These are phyloP conservation scores for Genyomyrus donnyi DNA, from an alignment of 2,113 vertebrate genomes.

Conservation along the genomic window DNA sequence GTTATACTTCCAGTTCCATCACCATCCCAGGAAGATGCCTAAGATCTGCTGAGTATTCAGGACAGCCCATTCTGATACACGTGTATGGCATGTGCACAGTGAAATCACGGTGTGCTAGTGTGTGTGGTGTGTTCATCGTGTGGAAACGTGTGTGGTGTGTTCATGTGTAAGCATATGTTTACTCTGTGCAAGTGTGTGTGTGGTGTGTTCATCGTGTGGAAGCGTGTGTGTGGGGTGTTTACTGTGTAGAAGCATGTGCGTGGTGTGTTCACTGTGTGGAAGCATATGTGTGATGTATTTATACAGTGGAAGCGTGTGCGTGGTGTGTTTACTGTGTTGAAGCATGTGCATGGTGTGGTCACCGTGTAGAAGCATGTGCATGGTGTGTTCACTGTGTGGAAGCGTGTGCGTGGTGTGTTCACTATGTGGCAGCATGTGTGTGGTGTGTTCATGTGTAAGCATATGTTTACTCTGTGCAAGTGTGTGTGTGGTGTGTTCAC, in stretches of 20 bases:
- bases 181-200: neutral
- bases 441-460: too few relatives aligned
- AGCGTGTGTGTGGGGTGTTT: neutral
- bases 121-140: neutral
- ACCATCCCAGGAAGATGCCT: neutral
- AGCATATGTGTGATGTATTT: too few relatives aligned
- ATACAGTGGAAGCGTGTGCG: too few relatives aligned
- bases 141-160: neutral
- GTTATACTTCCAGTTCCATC: neutral
- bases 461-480: neutral
- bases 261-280: neutral
- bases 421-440: neutral
- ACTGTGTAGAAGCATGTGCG: neutral
- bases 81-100: neutral
- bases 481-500: too few relatives aligned
- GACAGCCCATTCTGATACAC: neutral
- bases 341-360: neutral
- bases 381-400: neutral
- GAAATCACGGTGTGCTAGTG: neutral
- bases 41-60: neutral
- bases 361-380: fast-evolving
- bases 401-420: neutral
- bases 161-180: too few relatives aligned
- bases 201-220: neutral
- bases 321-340: neutral